A percentile compares a stretch with the other conserved stretches of the same genome.
phyloP scores from a whole-genome alignment of 1,140 invertebrate species.

The Drosophila azteca region DNA sequence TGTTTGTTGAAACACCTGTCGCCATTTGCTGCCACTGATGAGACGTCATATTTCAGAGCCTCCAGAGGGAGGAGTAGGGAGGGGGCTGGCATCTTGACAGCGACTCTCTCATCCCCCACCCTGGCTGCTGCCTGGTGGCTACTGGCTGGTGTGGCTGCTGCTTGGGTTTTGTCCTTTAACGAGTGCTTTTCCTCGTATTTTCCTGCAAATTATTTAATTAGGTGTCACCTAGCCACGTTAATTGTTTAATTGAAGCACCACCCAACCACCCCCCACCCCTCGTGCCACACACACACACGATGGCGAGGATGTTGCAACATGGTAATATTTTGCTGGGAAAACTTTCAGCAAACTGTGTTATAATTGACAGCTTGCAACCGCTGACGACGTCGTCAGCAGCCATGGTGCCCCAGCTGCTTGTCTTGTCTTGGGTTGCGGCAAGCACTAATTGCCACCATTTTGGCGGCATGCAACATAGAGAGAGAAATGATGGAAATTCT shows the following conservation, averaged over 20 bases:
- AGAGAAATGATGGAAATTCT: background rate
- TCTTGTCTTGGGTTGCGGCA: conserved; percentile 33
- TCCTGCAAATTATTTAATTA: conserved; percentile 74
- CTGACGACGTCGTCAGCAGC: conserved; percentile 31
- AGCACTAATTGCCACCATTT: conserved; percentile 34
- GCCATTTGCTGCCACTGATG: conserved; percentile 59
- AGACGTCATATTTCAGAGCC: conserved; percentile 54
- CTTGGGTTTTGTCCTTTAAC: conserved; percentile 1
- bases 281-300: background rate
- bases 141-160: background rate
- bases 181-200: background rate
- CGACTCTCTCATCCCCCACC: background rate
- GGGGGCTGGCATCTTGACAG: conserved; percentile 18
- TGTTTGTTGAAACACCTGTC: conserved; percentile 74
- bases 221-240: conserved; percentile 72
- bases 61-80: background rate
- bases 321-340: conserved; percentile 40
- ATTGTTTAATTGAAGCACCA: conserved; percentile 66
- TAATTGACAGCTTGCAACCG: conserved; percentile 65
- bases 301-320: background rate
- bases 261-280: background rate
- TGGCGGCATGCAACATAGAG: conserved; percentile 5
- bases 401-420: conserved; percentile 22
- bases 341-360: conserved; percentile 65
- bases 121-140: no score